phyloP scores from a whole-genome alignment of 92 coral and sea anemone genomes.

The Porites cylindrica region DNA sequence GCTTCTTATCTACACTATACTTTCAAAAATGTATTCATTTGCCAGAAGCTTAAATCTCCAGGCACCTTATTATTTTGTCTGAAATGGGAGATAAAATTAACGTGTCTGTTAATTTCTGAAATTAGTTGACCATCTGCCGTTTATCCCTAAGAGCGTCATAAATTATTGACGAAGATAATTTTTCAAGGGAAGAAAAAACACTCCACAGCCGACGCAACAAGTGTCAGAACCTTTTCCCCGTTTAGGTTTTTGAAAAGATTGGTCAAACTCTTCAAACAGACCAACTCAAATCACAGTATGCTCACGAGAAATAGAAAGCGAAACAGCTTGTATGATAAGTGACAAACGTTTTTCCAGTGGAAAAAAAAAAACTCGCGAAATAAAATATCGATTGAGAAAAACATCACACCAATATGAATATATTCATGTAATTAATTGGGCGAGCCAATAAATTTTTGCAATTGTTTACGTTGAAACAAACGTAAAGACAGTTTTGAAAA shows the following conservation, averaged over 20 bases:
- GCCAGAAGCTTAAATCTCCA: slow-evolving; percentile 12
- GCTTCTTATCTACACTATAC: background rate
- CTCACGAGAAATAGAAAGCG: background rate
- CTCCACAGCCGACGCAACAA: slow-evolving; percentile 21
- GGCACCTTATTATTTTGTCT: slow-evolving; percentile 33
- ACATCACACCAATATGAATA: slow-evolving; percentile 24
- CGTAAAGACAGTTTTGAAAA: background rate
- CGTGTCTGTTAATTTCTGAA: slow-evolving; percentile 35
- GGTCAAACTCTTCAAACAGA: background rate
- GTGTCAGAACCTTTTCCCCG: background rate
- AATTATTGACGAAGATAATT: slow-evolving; percentile 28
- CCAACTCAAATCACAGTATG: background rate
- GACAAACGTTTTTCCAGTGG: background rate
- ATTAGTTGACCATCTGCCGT: slow-evolving; percentile 17
- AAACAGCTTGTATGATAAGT: background rate
- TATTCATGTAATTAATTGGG: slow-evolving; percentile 39
- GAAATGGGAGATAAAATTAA: slow-evolving; percentile 30
- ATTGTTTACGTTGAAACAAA: slow-evolving; percentile 11
- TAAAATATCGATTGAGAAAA: background rate
- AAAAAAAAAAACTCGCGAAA: background rate
- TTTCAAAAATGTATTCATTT: slow-evolving; percentile 26
- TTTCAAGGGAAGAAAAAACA: slow-evolving; percentile 6
- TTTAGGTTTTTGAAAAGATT: background rate
- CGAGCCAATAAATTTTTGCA: background rate
- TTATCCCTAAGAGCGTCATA: slow-evolving; percentile 15